Percentiles rank a stretch among this genome's conserved stretches.
These are phyloP conservation scores for Apoda limacodes DNA, from an alignment of 2,888 invertebrate species.

Conservation along the genomic window DNA sequence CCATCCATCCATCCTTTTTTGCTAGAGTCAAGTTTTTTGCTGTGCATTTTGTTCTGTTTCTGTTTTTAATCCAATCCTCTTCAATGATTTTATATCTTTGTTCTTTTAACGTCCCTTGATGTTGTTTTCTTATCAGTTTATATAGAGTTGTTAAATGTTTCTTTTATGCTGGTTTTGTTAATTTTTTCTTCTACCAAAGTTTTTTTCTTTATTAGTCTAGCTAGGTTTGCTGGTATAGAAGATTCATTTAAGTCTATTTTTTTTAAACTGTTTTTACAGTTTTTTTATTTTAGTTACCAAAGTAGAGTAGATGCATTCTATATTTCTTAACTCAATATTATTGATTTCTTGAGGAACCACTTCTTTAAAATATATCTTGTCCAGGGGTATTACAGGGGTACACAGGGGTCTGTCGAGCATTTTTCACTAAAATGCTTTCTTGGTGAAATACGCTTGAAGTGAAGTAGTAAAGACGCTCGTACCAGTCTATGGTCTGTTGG, in stretches of 20 bases:
- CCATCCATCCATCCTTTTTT: background rate
- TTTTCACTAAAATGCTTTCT: background rate
- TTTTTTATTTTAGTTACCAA: background rate
- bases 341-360: background rate
- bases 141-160: background rate
- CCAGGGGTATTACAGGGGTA: background rate
- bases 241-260: background rate
- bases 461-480: background rate
- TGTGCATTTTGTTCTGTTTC: background rate
- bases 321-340: background rate
- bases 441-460: background rate
- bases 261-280: background rate
- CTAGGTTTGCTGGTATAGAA: background rate
- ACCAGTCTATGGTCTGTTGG: conserved; percentile 1
- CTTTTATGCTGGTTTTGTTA: background rate
- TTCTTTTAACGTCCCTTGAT: background rate
- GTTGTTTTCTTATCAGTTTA: background rate
- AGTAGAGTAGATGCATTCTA: background rate
- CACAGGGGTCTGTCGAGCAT: too few relatives aligned
- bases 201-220: background rate
- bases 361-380: background rate
- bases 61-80: background rate
- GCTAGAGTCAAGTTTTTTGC: background rate
- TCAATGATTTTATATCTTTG: conserved; percentile 1
- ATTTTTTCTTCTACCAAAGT: background rate